phyloP scores from a whole-genome alignment of 1,140 invertebrate species.

The Microplitis mediator region DNA sequence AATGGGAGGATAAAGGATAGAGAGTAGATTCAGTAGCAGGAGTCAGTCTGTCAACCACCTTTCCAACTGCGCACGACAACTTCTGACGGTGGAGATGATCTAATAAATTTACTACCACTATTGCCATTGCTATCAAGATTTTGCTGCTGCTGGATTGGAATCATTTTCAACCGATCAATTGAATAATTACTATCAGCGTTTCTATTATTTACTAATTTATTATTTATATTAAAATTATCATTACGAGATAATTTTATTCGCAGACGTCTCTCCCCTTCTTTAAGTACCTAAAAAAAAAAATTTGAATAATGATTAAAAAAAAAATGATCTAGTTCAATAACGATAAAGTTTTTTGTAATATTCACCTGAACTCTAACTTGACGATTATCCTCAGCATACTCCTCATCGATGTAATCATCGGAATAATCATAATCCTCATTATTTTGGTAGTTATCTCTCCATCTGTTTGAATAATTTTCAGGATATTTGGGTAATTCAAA shows the following conservation, averaged over 20 bases:
- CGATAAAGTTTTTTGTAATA: not conserved
- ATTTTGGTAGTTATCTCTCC: slow-evolving; percentile 8
- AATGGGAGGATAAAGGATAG: not conserved
- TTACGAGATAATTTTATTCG: slow-evolving; percentile 39
- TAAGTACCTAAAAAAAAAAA: slow-evolving; percentile 29
- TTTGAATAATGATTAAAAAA: not conserved
- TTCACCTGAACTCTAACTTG: not conserved
- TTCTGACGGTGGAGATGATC: too few relatives aligned
- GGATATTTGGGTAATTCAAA: slow-evolving; percentile 41
- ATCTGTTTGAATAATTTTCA: slow-evolving; percentile 8
- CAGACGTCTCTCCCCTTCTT: slow-evolving; percentile 31
- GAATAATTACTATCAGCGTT: too few relatives aligned
- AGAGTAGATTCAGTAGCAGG: not conserved
- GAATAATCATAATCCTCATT: not conserved
- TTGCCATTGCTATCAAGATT: too few relatives aligned
- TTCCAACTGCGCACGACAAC: not conserved
- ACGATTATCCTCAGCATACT: not conserved
- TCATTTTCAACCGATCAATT: not conserved
- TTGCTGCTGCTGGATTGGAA: too few relatives aligned
- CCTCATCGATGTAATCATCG: not conserved
- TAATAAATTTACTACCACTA: too few relatives aligned
- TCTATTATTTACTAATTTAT: not conserved
- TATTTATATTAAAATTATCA: slow-evolving; percentile 21
- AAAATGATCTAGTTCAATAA: not conserved
- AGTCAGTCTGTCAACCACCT: not conserved